Evolutionary conservation across 2,113 vertebrate species (phyloP).

Genomic region (Collichthys lucidus): DNA sequence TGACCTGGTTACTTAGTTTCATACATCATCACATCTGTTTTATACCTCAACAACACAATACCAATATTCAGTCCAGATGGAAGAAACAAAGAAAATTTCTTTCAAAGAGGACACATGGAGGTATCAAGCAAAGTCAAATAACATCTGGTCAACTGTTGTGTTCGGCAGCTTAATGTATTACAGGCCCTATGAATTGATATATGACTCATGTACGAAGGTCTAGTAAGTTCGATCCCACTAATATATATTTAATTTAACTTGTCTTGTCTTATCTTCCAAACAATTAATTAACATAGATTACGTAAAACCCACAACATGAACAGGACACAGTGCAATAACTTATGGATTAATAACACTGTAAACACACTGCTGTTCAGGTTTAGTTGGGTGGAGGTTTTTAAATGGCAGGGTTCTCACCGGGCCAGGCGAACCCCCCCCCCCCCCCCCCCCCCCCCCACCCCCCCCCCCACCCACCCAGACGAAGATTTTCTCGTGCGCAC

Average conservation of each 20-base stretch:
- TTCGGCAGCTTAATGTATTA: not conserved
- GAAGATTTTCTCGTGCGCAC: too few relatives aligned
- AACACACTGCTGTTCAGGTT: not conserved
- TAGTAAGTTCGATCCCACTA: not conserved
- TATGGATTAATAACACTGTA: not conserved
- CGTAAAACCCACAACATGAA: not conserved
- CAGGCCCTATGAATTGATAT: too few relatives aligned
- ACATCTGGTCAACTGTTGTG: not conserved
- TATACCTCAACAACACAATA: not conserved
- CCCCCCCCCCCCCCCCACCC: too few relatives aligned
- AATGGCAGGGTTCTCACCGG: too few relatives aligned
- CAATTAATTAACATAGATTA: not conserved
- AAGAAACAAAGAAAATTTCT: not conserved
- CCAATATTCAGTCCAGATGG: not conserved
- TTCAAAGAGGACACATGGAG: not conserved
- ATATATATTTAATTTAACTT: too few relatives aligned
- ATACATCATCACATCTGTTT: not conserved
- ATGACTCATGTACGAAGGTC: not conserved
- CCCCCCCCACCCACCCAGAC: too few relatives aligned
- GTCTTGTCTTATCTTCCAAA: not conserved
- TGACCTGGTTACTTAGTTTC: not conserved
- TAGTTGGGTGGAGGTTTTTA: conserved; percentile 7
- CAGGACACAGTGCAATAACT: not conserved
- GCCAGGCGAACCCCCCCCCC: too few relatives aligned
- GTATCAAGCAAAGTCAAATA: not conserved